Evolutionary conservation across 2,888 invertebrate genomes (phyloP).

Genomic region (Synergus umbraculus): DNA sequence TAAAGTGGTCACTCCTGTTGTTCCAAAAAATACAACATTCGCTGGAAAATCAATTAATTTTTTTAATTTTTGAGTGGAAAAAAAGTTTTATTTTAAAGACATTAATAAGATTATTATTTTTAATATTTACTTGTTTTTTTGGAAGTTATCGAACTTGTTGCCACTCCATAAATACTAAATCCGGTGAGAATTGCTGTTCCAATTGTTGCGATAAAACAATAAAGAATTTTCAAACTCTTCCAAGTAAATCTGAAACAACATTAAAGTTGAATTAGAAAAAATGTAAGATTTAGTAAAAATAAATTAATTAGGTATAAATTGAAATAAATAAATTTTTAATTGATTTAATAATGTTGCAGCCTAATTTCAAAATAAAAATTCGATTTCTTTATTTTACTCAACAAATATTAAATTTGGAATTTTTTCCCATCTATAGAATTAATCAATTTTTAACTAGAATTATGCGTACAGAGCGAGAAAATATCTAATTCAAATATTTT

Average conservation of each 20-base stretch:
- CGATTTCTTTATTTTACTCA: too few species aligned
- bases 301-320: background rate
- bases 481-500: too few species aligned
- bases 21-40: constrained; percentile 80
- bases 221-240: constrained; percentile 72
- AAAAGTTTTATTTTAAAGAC: background rate
- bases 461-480: too few species aligned
- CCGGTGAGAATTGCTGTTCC: constrained; percentile 62
- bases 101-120: background rate
- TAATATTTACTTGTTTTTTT: constrained; percentile 67
- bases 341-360: background rate
- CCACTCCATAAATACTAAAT: constrained; percentile 65
- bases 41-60: constrained; percentile 44
- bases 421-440: too few species aligned
- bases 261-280: constrained; percentile 17
- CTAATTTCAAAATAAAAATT: too few species aligned
- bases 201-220: constrained; percentile 60
- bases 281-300: background rate
- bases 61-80: background rate
- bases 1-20: constrained; percentile 79
- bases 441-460: too few species aligned
- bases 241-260: constrained; percentile 69
- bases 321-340: constrained; percentile 27
- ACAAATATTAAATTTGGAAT: too few species aligned
- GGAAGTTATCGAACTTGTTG: constrained; percentile 64